Percentiles rank a stretch among this genome's conserved stretches.
These are phyloP conservation scores for Ceratina calcarata DNA, from an alignment of 1,140 invertebrate species.

Conservation along the genomic window DNA sequence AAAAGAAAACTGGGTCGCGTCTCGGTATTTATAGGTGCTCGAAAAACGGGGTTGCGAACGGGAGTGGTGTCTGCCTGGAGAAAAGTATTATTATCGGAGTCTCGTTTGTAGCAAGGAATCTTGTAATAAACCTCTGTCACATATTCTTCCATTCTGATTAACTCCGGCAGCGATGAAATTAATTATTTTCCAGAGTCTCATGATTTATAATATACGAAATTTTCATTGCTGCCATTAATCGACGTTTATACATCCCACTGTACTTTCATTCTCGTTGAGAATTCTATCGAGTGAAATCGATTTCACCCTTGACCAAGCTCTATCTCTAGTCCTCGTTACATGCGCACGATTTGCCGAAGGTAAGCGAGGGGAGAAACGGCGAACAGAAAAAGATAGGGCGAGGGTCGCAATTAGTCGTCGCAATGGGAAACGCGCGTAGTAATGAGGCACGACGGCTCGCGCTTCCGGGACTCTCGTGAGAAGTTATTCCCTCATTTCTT, in stretches of 20 bases:
- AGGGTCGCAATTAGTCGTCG: slow-evolving; percentile 64
- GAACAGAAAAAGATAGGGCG: slow-evolving; percentile 6
- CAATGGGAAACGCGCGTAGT: slow-evolving; percentile 68
- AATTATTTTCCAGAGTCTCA: no score
- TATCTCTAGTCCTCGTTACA: slow-evolving; percentile 31
- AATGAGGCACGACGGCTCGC: slow-evolving; percentile 65
- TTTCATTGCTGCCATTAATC: no score
- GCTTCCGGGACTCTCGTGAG: slow-evolving; percentile 58
- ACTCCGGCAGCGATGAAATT: no score
- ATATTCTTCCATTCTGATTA: no score
- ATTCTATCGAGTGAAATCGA: slow-evolving; percentile 51
- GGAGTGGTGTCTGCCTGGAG: slow-evolving; percentile 41
- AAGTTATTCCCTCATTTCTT: slow-evolving; percentile 15
- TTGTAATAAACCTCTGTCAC: no score
- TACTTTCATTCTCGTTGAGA: slow-evolving; percentile 5
- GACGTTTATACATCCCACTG: no score
- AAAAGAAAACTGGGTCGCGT: slow-evolving; percentile 52
- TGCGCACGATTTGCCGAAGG: slow-evolving; percentile 14
- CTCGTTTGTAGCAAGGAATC: not conserved
- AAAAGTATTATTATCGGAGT: slow-evolving; percentile 55
- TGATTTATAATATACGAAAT: no score
- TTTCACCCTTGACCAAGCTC: slow-evolving; percentile 53
- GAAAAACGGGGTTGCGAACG: slow-evolving; percentile 41
- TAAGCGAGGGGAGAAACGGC: slow-evolving; percentile 57
- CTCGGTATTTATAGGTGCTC: slow-evolving; percentile 55